Percentiles rank a stretch among this genome's conserved stretches.
phyloP scores from a whole-genome alignment of 2,888 invertebrate genomes.

The Andrena bicolor region DNA sequence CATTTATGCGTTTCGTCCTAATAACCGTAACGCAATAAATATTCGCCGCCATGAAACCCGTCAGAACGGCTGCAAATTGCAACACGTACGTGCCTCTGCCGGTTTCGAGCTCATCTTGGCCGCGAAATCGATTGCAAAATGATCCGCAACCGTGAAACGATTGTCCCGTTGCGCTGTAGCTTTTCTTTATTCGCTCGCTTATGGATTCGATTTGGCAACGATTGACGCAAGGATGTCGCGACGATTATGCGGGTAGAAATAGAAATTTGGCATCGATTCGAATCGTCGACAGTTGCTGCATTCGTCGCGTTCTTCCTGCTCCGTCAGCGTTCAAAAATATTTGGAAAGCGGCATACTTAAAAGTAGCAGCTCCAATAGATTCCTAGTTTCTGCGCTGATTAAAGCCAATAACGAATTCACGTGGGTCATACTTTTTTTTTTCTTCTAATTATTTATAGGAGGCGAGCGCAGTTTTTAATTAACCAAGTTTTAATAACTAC shows the following conservation, averaged over 20 bases:
- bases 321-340: conserved; percentile 18
- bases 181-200: not conserved
- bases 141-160: conserved; percentile 27
- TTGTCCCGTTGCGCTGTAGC: not conserved
- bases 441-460: not conserved
- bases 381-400: conserved; percentile 26
- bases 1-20: conserved; percentile 60
- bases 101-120: not conserved
- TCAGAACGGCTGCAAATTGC: conserved; percentile 29
- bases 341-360: conserved; percentile 16
- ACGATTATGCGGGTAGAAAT: conserved; percentile 51
- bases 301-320: conserved; percentile 28
- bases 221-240: conserved; percentile 5
- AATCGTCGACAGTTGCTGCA: not conserved
- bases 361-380: not conserved
- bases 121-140: conserved; percentile 25
- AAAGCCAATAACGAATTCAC: conserved; percentile 11
- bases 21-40: conserved; percentile 60
- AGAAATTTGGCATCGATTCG: conserved; percentile 59
- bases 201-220: conserved; percentile 48
- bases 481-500: not conserved
- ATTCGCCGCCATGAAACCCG: conserved; percentile 13
- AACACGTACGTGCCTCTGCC: conserved; percentile 2
- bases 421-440: not conserved
- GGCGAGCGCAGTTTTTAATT: not conserved